Base-by-base conservation (phyloP, 2,888 invertebrate species). In the Drosophila nigricruria region DNA sequence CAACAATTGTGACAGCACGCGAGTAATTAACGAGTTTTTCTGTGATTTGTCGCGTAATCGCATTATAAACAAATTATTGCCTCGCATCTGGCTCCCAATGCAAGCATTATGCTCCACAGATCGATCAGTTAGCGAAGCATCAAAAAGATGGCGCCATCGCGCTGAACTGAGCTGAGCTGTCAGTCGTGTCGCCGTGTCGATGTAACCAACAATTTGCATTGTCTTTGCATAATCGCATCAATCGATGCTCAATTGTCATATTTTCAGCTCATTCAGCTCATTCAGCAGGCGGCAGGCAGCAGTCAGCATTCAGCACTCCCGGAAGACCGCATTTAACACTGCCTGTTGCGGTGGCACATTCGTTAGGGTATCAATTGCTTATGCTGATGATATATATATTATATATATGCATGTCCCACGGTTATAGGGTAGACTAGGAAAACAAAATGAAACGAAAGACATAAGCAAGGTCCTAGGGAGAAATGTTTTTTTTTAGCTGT, bases 11-110 rank as follows among this genome's bases (percentile, higher is more conserved):
- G 87, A 85, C 85, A 85, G 69, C 84, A 84, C 77, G 82, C 86
- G 70, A 72, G 82, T 81, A 87, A 85, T 85, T 85, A 85, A 69
- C 84, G 57, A 70, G 77, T 77, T 75, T 84, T 77, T 77, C 57
- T 69, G 47, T 69, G 49, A 69, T 71, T 72, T 77, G 71, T 82
- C 78, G 83, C 84, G 80, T 80, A 84, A 84, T 80, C 78, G 79
- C 87, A 87, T 86, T 86, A 86, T 84, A 86, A 87, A 86, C 85
- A 87, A 86, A 86, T 86, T 84, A 86, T 73, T 65, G 82, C 54
- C 49, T 32, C 20, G 49, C 49, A 49, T 49, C 18, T 32, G 49
- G 8, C 58, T 52, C 25, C 25, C 67, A 56, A 73, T 59, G 54
- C 43, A 42, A 40, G 25, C 50, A 53, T 53, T 54, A 36, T 66